phyloP scores from a whole-genome alignment of 37 sponge, comb jelly and placozoan genomes.

The Tethya wilhelma region DNA sequence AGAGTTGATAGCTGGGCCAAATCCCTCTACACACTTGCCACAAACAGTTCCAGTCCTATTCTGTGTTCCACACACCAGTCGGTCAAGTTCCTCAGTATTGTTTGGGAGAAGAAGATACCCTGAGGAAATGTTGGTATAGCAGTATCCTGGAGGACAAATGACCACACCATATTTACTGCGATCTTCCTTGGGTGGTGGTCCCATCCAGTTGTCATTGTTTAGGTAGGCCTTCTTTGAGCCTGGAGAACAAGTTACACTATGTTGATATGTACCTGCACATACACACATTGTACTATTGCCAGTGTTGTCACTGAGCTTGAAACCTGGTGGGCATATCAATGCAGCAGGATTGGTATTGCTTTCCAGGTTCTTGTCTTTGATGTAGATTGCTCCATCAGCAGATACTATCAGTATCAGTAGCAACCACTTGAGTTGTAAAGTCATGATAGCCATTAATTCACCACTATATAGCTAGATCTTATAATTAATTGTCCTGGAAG shows the following conservation, averaged over 20 bases:
- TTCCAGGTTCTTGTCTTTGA: too few species aligned
- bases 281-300: not conserved
- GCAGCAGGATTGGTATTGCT: too few species aligned
- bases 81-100: not conserved
- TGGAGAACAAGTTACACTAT: not conserved
- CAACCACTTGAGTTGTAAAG: too few species aligned
- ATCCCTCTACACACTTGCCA: conserved; percentile 40
- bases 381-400: too few species aligned
- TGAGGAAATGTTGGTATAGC: not conserved
- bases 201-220: conserved; percentile 29
- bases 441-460: too few species aligned
- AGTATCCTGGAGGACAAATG: conserved; percentile 26
- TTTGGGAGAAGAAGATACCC: not conserved
- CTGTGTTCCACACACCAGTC: conserved; percentile 24
- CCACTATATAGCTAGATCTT: too few species aligned
- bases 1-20: conserved; percentile 17
- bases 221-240: not conserved
- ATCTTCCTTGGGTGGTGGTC: too few species aligned
- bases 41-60: conserved; percentile 45
- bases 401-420: too few species aligned
- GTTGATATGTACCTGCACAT: conserved; percentile 13
- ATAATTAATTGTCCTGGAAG: too few species aligned
- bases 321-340: conserved; percentile 44
- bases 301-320: not conserved
- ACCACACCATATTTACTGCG: not conserved